Conservation (phyloP, 2,113 vertebrate genomes). For the Heterotilapia buettikoferi region DNA sequence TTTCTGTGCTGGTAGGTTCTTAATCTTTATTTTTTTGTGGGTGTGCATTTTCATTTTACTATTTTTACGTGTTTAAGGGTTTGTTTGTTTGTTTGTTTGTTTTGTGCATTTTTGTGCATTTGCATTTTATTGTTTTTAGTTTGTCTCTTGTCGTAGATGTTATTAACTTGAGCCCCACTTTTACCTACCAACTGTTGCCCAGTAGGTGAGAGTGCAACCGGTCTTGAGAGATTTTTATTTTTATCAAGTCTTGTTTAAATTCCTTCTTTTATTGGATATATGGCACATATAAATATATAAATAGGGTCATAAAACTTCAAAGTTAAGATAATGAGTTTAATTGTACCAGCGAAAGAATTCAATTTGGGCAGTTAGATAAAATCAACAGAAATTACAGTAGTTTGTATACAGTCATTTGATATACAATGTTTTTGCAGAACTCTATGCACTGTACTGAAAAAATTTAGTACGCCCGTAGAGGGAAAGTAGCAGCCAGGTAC, state of each 20-base stretch:
- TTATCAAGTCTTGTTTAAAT: background rate
- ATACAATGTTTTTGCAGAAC: background rate
- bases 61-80: background rate
- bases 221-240: background rate
- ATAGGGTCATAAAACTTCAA: background rate
- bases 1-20: background rate
- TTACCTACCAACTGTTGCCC: background rate
- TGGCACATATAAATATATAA: background rate
- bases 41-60: background rate
- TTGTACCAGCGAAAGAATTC: rapidly evolving
- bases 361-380: background rate
- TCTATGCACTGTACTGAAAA: background rate
- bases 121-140: background rate
- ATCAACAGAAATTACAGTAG: background rate
- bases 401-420: background rate
- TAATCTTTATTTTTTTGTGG: background rate
- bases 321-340: background rate
- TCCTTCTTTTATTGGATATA: background rate
- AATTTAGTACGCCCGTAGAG: background rate
- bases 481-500: background rate
- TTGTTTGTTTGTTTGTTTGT: background rate
- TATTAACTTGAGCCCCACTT: rapidly evolving
- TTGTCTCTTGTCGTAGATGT: background rate
- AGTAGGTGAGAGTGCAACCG: background rate
- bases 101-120: background rate